phyloP scores from a whole-genome alignment of 2,797 vertebrate species.

The Pantherophis vulpinus region DNA sequence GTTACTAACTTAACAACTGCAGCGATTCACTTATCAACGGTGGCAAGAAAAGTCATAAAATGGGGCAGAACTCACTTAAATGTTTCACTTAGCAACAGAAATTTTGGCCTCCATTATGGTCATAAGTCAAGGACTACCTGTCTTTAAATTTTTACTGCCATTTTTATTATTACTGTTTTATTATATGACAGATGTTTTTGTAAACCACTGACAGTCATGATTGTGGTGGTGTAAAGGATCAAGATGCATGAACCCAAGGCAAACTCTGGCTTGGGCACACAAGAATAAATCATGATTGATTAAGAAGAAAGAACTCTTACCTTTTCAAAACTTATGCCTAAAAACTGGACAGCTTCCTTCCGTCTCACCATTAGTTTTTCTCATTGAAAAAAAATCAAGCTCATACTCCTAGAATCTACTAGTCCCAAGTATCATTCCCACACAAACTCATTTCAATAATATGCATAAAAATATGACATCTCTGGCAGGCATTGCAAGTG shows the following conservation, averaged over 20 bases:
- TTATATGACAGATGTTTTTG: not conserved
- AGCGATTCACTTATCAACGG: not conserved
- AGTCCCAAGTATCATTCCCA: not conserved
- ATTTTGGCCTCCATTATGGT: not conserved
- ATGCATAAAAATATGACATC: not conserved
- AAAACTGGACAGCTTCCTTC: not conserved
- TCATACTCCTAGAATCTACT: not conserved
- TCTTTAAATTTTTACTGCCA: not conserved
- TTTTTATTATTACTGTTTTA: not conserved
- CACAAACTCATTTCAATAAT: accelerated
- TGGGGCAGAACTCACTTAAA: not conserved
- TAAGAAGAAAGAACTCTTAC: not conserved
- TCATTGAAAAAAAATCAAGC: not conserved
- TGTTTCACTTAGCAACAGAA: not conserved
- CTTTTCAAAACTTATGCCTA: not conserved
- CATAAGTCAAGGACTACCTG: not conserved
- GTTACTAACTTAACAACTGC: not conserved
- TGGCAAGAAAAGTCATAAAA: not conserved
- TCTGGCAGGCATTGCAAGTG: not conserved
- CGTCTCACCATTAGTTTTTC: not conserved
- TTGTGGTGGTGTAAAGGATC: not conserved
- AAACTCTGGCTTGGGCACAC: too few species aligned
- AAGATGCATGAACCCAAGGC: not conserved
- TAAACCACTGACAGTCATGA: not conserved
- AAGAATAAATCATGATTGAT: not conserved